These are phyloP conservation scores for Rhyacophila brunnea DNA, from an alignment of 1,140 invertebrate species.

Conservation along the genomic window DNA sequence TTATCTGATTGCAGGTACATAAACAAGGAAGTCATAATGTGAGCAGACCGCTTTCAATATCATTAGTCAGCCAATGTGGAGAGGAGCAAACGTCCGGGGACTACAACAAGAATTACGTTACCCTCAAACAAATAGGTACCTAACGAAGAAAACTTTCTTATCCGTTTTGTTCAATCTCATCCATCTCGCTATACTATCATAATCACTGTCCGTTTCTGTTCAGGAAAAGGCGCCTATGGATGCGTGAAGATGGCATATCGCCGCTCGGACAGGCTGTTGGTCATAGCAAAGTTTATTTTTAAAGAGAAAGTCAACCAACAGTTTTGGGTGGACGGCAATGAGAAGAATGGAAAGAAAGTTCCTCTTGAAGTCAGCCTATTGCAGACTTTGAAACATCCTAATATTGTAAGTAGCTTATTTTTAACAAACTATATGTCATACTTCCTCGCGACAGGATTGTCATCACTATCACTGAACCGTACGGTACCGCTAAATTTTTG, in stretches of 20 bases:
- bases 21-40: constrained; percentile 41
- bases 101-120: constrained; percentile 67
- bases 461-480: too few relatives aligned
- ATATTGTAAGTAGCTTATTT: constrained; percentile 59
- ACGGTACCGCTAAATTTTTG: too few relatives aligned
- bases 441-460: too few relatives aligned
- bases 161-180: not conserved
- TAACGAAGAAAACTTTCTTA: not conserved
- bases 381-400: constrained; percentile 65
- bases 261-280: constrained; percentile 61
- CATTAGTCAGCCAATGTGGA: constrained; percentile 54
- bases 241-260: constrained; percentile 69
- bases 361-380: constrained; percentile 70
- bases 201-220: not conserved
- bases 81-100: constrained; percentile 56
- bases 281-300: constrained; percentile 73
- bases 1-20: constrained; percentile 30
- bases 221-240: constrained; percentile 71
- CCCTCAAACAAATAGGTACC: constrained; percentile 68
- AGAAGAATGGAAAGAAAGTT: constrained; percentile 51
- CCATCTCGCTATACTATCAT: too few relatives aligned
- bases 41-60: constrained; percentile 56
- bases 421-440: too few relatives aligned
- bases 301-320: constrained; percentile 70
- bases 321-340: constrained; percentile 63